Base-by-base conservation (phyloP, 2,113 vertebrate species). In the Nibea coibor region DNA sequence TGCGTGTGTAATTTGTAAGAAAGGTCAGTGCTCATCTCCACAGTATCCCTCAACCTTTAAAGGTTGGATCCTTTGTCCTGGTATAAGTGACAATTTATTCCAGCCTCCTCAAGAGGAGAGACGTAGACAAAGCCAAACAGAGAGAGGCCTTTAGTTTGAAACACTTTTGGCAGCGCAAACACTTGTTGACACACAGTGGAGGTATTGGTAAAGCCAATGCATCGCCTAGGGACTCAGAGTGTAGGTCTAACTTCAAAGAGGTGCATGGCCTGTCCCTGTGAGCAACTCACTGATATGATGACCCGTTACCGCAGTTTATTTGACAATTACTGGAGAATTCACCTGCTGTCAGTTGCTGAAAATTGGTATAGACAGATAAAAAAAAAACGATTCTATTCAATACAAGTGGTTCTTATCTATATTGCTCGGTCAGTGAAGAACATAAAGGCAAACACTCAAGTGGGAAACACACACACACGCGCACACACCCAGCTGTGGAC, bases 1-100 rank as follows among this genome's bases (percentile, higher is more conserved):
- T 62, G 53, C 51, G 71, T 57, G 78, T 81, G 77, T 88, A 86
- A 89, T 91, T 78, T 86, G 66, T 71, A 73, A 80, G 88, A 96
- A 96, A 95, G 89, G 92, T 95, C 93, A 96, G 0, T 70, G 86
- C 92, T 93, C 87, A 87, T 83, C 94, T 93, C 79, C 88, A 88
- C 94, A 94, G 88, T 82, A 89, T 88, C 90, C 83, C 75, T 65
- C 67, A 87, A 94, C 85, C 93, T 95, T 95, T 93, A 96, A 95
- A 94, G 93, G 92, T 93, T 94, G 88, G 57, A 86, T 87, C 88
- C 83, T 90, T 85, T 94, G 93, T 93, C 91, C 91, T 78, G 70
- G 15, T 81, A 80, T 93, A 90, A 94, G 93, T 78, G 91, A 82
- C 83, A 83, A 90, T 91, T 90, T 75, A 88, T 75, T 80, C 70